Evolutionary conservation across 2,797 vertebrate species (phyloP).

Genomic region (Fundulus diaphanus): DNA sequence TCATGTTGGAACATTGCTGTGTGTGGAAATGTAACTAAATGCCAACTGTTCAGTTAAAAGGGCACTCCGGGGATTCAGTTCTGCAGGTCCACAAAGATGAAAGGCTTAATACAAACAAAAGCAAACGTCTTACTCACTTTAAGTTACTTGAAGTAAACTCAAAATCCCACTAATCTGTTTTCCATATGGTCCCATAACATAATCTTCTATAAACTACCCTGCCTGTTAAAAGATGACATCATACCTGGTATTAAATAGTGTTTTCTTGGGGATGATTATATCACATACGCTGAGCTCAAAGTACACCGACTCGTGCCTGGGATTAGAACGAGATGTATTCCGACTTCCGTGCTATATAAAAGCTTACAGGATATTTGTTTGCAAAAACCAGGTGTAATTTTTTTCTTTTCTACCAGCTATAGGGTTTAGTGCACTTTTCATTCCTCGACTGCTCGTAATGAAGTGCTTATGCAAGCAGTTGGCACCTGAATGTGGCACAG

Average conservation of each 20-base stretch:
- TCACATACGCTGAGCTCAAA: not conserved
- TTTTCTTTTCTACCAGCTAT: not conserved
- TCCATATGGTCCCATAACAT: slow-evolving; percentile 19
- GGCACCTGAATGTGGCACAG: not conserved
- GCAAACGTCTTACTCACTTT: slow-evolving; percentile 1
- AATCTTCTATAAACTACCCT: slow-evolving; percentile 6
- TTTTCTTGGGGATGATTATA: slow-evolving; percentile 16
- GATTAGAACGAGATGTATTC: not conserved
- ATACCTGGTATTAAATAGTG: not conserved
- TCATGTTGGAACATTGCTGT: slow-evolving; percentile 52
- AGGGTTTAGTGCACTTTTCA: not conserved
- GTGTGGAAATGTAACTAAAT: slow-evolving; percentile 42
- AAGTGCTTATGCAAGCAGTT: not conserved
- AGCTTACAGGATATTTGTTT: not conserved
- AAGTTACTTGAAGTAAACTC: not conserved
- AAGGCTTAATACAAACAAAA: slow-evolving; percentile 19
- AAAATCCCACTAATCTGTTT: slow-evolving; percentile 12
- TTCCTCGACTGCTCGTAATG: not conserved
- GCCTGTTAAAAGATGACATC: not conserved
- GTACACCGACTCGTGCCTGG: slow-evolving; percentile 2
- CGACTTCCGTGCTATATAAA: slow-evolving; percentile 1
- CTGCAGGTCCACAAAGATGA: not conserved
- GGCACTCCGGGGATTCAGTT: slow-evolving; percentile 42
- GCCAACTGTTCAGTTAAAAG: slow-evolving; percentile 42
- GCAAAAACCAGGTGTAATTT: not conserved